These are phyloP conservation scores for Macropis europaea DNA, from an alignment of 2,888 invertebrate genomes.

Conservation along the genomic window DNA sequence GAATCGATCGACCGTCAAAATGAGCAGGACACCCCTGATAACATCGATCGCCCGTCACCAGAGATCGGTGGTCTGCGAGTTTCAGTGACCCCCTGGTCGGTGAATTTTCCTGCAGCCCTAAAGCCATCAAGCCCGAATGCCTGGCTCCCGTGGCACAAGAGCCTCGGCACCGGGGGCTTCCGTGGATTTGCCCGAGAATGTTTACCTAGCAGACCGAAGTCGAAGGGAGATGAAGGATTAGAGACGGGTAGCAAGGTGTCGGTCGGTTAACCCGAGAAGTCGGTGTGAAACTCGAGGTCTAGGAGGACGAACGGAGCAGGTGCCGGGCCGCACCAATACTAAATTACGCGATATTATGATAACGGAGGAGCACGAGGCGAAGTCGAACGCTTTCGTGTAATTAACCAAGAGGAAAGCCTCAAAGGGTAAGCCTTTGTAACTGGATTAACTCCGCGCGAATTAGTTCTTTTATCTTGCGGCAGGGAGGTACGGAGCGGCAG, in stretches of 20 bases:
- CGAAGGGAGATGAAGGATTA: conserved; percentile 61
- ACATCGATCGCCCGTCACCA: conserved; percentile 28
- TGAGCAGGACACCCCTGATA: not conserved
- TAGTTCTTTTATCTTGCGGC: too few relatives aligned
- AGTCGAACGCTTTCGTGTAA: conserved; percentile 24
- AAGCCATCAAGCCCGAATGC: conserved; percentile 35
- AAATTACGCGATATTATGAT: conserved; percentile 48
- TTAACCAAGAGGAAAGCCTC: conserved; percentile 16
- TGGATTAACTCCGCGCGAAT: too few relatives aligned
- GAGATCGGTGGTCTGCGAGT: not conserved
- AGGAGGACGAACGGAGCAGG: conserved; percentile 24
- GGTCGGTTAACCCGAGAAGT: conserved; percentile 61
- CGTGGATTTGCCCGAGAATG: conserved; percentile 56
- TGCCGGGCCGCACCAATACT: conserved; percentile 32
- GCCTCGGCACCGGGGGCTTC: conserved; percentile 40
- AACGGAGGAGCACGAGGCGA: conserved; percentile 17
- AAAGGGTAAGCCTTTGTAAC: not conserved
- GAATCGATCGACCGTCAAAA: conserved; percentile 27
- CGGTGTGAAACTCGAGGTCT: conserved; percentile 54
- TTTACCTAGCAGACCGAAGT: conserved; percentile 64
- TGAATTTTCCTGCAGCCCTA: conserved; percentile 44
- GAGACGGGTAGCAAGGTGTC: conserved; percentile 54
- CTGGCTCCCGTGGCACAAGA: conserved; percentile 26
- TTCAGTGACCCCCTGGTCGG: conserved; percentile 27
- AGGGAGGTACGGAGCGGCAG: too few relatives aligned